Evolutionary conservation across 2,113 vertebrate species (phyloP).

Genomic region (Leuciscus idus): DNA sequence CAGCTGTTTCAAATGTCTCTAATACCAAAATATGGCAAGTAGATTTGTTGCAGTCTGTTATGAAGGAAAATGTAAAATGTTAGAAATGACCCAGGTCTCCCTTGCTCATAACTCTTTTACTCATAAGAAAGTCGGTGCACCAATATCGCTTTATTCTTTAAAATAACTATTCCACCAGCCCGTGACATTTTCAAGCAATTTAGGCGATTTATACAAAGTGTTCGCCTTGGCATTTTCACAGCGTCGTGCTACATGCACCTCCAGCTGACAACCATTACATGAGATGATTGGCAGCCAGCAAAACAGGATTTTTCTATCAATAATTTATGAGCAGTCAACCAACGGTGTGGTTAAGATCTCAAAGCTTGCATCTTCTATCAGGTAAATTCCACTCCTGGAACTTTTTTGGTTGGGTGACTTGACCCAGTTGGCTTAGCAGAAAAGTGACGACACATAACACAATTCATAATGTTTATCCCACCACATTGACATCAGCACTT

Average conservation of each 20-base stretch:
- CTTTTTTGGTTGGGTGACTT: conserved; percentile 37
- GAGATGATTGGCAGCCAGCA: conserved; percentile 24
- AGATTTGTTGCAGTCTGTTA: neutral
- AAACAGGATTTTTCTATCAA: conserved; percentile 40
- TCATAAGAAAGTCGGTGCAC: neutral
- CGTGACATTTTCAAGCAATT: conserved; percentile 39
- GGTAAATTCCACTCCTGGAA: conserved; percentile 37
- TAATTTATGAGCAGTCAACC: conserved; percentile 26
- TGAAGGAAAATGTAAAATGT: neutral
- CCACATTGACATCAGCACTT: conserved; percentile 45
- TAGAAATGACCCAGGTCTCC: neutral
- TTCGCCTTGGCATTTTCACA: conserved; percentile 39
- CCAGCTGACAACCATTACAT: conserved; percentile 35
- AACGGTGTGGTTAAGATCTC: neutral
- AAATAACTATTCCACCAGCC: conserved; percentile 17
- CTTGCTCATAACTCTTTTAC: neutral
- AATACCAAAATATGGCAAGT: neutral
- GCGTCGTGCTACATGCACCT: conserved; percentile 32
- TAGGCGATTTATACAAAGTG: conserved; percentile 36
- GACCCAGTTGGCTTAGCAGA: conserved; percentile 30
- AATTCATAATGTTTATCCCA: conserved; percentile 51
- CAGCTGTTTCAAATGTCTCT: neutral
- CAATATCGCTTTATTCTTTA: conserved; percentile 1
- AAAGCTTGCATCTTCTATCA: conserved; percentile 33
- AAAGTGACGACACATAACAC: conserved; percentile 24